A percentile compares a stretch with the other conserved stretches of the same genome.
Conservation (phyloP, 2,113 vertebrate species). For the Macroglossus sobrinus region DNA sequence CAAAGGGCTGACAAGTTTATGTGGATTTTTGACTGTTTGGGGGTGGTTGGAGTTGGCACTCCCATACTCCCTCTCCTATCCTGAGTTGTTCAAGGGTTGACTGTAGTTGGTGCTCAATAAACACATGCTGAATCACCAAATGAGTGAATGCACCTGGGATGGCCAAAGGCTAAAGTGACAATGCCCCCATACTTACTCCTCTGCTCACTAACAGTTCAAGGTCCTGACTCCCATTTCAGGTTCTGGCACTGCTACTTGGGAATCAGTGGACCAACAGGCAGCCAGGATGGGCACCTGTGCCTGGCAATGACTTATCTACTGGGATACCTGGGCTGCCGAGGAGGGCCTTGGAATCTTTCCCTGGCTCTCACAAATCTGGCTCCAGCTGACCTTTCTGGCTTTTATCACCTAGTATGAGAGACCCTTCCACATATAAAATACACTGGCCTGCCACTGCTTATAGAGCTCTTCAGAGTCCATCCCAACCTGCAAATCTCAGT, state of each 20-base stretch:
- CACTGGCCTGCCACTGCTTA: not conserved
- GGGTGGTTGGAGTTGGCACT: not conserved
- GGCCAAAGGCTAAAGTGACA: not conserved
- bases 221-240: not conserved
- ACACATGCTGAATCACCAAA: not conserved
- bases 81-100: not conserved
- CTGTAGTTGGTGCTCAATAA: not conserved
- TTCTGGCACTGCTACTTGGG: not conserved
- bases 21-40: not conserved
- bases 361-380: not conserved
- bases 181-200: not conserved
- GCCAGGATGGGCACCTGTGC: not conserved
- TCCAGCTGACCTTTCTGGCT: slow-evolving; percentile 7
- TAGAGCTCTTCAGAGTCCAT: not conserved
- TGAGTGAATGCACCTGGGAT: not conserved
- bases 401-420: not conserved
- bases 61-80: not conserved
- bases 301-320: not conserved
- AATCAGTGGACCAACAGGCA: not conserved
- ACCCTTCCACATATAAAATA: not conserved
- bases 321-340: not conserved
- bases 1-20: not conserved
- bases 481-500: not conserved
- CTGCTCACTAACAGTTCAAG: slow-evolving; percentile 11
- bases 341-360: not conserved